Evolutionary conservation across 2,113 vertebrate species (phyloP), one percentile per base, ranked within the genome.

Genomic region (Neomonachus schauinslandi): DNA sequence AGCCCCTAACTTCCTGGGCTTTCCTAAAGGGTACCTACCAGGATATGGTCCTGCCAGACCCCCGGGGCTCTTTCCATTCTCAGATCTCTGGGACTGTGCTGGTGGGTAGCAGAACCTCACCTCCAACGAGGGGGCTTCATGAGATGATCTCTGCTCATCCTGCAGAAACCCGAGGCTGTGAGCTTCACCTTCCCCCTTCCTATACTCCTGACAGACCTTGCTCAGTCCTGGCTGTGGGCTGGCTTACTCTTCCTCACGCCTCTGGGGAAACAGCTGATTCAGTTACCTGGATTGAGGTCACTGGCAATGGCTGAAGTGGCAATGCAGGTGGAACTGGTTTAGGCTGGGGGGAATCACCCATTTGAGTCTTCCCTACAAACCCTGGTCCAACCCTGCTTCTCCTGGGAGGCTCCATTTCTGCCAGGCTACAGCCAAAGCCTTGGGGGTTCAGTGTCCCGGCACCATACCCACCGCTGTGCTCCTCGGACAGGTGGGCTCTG

Each of bases 291-390:
- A 98, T 98, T 93, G 96, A 98, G 98, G 98, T 98, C 97, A 89
- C 65, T 51, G 94, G 92, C 95, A 91, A 69, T 69, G 95, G 88
- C 59, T 97, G 69, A 95, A 89, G 97, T 80, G 24, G 98, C 96
- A 97, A 53, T 89, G 94, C 98, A 98, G 97, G 98, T 96, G 97
- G 96, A 98, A 98, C 98, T 93, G 97, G 98, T 98, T 98, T 95
- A 76, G 97, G 76, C 91, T 1, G 0, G 94, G 93, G 93, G 86
- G 91, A 97, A 94, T 98, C 97, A 95, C 97, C 97, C 91, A 95
- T 82, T 97, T 91, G 93, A 95, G 86, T 97, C 94, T 96, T 94
- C 77, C 65, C 95, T 91, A n/a, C 96, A 96, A 97, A 59, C 42
- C 79, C 55, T 24, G n/a, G 94, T 84, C 97, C 97, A 97, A 42